Conservation (phyloP, 2,888 invertebrate species). For the Syrphus vitripennis region DNA sequence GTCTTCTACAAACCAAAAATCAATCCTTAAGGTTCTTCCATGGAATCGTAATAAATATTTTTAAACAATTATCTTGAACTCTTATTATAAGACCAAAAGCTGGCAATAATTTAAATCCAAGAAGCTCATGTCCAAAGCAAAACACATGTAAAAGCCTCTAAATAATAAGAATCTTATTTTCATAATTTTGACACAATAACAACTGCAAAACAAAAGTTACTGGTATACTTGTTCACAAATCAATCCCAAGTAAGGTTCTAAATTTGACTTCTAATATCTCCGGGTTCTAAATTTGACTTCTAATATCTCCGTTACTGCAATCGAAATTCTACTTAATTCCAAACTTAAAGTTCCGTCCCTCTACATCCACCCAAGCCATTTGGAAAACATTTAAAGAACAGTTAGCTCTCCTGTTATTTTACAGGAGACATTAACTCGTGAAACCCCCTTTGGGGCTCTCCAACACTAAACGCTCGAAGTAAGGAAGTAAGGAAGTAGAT, state of each 20-base stretch:
- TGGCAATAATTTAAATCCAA: neutral
- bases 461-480: neutral
- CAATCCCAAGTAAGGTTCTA: conserved; percentile 36
- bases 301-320: neutral
- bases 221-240: conserved; percentile 34
- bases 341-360: conserved; percentile 20
- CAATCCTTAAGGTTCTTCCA: neutral
- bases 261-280: too few relatives aligned
- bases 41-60: too few relatives aligned
- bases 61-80: neutral
- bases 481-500: conserved; percentile 27
- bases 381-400: neutral
- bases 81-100: neutral
- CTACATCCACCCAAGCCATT: conserved; percentile 27
- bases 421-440: too few relatives aligned
- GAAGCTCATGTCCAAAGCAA: neutral
- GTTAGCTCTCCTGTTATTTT: conserved; percentile 1
- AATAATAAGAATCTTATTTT: neutral
- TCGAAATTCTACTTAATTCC: conserved; percentile 13
- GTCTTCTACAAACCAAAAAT: neutral
- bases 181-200: conserved; percentile 2
- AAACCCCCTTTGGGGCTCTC: conserved; percentile 45
- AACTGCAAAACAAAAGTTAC: conserved; percentile 53
- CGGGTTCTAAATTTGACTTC: neutral
- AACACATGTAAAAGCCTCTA: neutral